Base-by-base conservation (phyloP, 2,888 invertebrate genomes). In the Tiliacea citrago region DNA sequence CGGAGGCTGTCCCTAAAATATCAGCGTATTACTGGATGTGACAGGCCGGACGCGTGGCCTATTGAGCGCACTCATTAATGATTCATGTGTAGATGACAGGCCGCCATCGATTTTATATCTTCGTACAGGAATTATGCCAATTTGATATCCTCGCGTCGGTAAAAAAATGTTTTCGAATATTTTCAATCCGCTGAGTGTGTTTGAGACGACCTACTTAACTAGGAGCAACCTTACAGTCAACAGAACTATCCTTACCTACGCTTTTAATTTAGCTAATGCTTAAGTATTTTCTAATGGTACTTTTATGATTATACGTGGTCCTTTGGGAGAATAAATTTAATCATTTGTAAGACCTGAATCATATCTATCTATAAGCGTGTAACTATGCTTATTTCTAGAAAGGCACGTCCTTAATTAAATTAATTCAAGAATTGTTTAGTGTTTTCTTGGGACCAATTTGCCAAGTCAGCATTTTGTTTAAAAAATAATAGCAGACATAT, bases 41-140 rank as follows among this genome's bases (percentile, higher is more conserved):
- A 85, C 84, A 67, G 81, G 78, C 66, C 68, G 68, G 75, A 55
- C 82, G 55, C 68, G 74, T 68, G 79, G 82, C 72, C 77, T 79
- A 81, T 87, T 76, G 80, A 85, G 75, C 78, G 78, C 77, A 86
- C 80, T 87, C 85, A 87, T 87, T 87, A 87, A 82, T 83, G 80
- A 88, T 88, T 87, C 82, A 88, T 83, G 83, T 88, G 88, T 68
- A 81, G 79, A 82, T 87, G 87, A 87, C 87, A 87, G 87, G 75
- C 69, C 47, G 62, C 62, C 57, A 70, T 76, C 78, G 75, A 82
- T 85, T 87, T 81, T 81, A 79, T 80, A 76, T 65, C 47, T 63
- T 63, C 63, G 57, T 47, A 71, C 45, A 62, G 75, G 62, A 73
- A 82, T 85, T 66, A 81, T 82, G 24, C 82, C 68, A 81, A 75